Conservation (phyloP, 2,113 vertebrate genomes). For the Craseonycteris thonglongyai region DNA sequence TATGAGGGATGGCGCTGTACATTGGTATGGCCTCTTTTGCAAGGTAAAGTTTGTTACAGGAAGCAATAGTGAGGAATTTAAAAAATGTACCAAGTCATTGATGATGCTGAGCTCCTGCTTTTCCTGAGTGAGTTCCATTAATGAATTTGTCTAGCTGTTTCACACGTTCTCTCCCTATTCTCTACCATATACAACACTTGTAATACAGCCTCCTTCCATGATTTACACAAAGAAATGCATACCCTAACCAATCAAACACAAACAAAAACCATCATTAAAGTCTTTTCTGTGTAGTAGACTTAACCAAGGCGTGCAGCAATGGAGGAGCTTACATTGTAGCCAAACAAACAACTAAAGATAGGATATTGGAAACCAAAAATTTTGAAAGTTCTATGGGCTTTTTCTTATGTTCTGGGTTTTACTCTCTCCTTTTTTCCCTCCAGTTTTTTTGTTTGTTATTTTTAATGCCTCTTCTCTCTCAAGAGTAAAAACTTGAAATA, state of each 20-base stretch:
- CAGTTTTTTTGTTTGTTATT: no score
- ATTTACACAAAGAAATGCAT: neutral
- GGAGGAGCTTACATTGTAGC: neutral
- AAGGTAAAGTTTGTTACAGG: neutral
- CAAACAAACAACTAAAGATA: neutral
- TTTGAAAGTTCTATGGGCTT: neutral
- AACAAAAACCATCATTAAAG: neutral
- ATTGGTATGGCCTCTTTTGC: neutral
- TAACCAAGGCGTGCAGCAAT: neutral
- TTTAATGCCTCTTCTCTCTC: neutral
- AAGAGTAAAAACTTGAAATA: neutral
- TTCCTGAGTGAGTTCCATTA: neutral
- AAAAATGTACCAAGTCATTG: neutral
- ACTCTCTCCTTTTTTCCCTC: neutral
- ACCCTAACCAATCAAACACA: neutral
- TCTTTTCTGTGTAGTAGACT: neutral
- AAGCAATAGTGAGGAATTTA: neutral
- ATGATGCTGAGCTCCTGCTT: neutral
- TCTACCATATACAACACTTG: neutral
- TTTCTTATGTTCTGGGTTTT: neutral
- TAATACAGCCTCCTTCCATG: neutral
- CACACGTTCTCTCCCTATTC: neutral
- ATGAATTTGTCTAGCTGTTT: neutral
- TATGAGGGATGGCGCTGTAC: rapidly evolving
- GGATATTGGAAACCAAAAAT: neutral